Evolutionary conservation across 2,797 vertebrate genomes (phyloP).

Genomic region (Malurus leucopterus): DNA sequence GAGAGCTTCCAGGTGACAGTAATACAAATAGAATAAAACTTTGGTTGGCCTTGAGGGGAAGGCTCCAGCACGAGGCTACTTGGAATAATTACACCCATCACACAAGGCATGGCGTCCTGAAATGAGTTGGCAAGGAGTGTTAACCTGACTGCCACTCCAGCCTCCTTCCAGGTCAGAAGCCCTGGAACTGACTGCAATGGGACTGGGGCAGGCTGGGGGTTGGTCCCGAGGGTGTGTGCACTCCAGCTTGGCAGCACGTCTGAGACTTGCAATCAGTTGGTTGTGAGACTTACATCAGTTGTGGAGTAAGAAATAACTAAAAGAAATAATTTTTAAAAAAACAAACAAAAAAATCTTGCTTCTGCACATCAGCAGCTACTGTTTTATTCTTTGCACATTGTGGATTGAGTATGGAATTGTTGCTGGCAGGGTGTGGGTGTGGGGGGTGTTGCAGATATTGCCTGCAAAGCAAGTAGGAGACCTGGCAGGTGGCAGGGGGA

Average conservation of each 20-base stretch:
- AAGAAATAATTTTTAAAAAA: no score
- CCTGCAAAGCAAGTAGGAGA: background rate
- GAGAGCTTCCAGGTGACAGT: background rate
- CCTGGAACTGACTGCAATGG: background rate
- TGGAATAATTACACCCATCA: background rate
- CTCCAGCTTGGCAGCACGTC: background rate
- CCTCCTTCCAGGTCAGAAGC: background rate
- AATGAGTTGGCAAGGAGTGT: background rate
- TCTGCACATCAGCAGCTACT: background rate
- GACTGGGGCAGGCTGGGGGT: fast-evolving
- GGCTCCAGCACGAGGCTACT: background rate
- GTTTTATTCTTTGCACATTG: background rate
- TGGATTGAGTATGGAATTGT: background rate
- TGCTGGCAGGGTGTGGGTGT: background rate
- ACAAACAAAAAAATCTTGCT: background rate
- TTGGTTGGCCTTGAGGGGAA: background rate
- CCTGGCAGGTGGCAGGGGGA: background rate
- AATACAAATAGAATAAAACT: background rate
- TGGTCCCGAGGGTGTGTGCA: fast-evolving
- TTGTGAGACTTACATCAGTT: no score
- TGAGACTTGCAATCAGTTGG: background rate
- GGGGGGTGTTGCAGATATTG: background rate
- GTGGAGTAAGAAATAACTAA: background rate
- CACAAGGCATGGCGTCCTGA: background rate
- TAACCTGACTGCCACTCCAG: background rate